phyloP scores from a whole-genome alignment of 2,797 vertebrate species.

The Cryptoprocta ferox region DNA sequence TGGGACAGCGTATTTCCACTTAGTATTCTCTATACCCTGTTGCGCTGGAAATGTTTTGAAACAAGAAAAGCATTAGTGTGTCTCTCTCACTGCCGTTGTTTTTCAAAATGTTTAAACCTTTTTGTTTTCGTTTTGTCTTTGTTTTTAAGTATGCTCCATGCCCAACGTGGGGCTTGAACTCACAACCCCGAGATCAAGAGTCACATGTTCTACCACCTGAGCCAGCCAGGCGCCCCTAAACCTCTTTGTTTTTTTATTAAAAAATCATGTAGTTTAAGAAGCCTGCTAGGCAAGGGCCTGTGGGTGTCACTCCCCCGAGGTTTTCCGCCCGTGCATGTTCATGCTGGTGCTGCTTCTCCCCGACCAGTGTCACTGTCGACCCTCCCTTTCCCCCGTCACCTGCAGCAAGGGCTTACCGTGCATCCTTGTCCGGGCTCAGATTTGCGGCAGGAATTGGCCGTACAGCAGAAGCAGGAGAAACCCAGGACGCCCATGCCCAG shows the following conservation, averaged over 20 bases:
- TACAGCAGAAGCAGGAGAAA: slow-evolving; percentile 95
- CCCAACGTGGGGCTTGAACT: too few relatives aligned
- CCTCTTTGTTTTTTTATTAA: too few relatives aligned
- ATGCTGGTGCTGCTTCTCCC: not conserved
- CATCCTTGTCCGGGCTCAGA: slow-evolving; percentile 85
- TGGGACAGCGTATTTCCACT: not conserved
- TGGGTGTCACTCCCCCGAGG: not conserved
- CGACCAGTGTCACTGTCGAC: fast-evolving
- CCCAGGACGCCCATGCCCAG: slow-evolving; percentile 78
- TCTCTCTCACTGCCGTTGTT: not conserved
- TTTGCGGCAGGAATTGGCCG: slow-evolving; percentile 96
- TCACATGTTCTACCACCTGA: too few relatives aligned
- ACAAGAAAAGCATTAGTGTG: not conserved
- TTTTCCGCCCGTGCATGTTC: not conserved
- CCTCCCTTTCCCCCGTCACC: not conserved
- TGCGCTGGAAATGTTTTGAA: not conserved
- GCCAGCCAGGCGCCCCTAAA: too few relatives aligned
- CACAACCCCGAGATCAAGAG: too few relatives aligned
- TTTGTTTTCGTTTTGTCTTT: not conserved
- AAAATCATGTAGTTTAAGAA: not conserved
- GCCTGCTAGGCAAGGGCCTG: not conserved
- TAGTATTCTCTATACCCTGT: not conserved
- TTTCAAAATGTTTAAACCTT: not conserved
- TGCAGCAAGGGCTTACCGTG: not conserved
- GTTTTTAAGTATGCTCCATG: too few relatives aligned